phyloP scores from a whole-genome alignment of 1,140 invertebrate genomes.

The Magallana ariakensis region DNA sequence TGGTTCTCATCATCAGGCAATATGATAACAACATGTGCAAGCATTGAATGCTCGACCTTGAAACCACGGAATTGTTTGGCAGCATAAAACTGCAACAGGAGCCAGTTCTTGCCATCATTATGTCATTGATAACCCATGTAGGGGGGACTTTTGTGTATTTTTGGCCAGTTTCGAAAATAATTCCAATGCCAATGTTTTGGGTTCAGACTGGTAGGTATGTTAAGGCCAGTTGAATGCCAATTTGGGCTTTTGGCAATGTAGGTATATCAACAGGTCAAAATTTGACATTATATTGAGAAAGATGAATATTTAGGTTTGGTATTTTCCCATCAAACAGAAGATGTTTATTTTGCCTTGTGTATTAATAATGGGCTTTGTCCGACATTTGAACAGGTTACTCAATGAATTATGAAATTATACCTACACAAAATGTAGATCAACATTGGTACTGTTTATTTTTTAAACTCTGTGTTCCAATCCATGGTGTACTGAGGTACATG shows the following conservation, averaged over 20 bases:
- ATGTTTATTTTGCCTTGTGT: not conserved
- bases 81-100: not conserved
- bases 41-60: slow-evolving; percentile 8
- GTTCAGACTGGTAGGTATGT: too few species aligned
- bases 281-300: not conserved
- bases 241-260: not conserved
- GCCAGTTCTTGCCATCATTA: not conserved
- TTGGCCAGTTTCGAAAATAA: not conserved
- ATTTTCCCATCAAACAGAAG: not conserved
- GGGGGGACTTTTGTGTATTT: not conserved
- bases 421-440: not conserved
- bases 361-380: not conserved
- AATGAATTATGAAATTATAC: not conserved
- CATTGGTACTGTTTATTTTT: too few species aligned
- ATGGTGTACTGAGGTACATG: too few species aligned
- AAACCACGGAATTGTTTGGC: not conserved
- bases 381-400: not conserved
- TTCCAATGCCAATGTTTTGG: too few species aligned
- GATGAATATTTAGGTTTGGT: not conserved
- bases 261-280: not conserved
- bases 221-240: not conserved
- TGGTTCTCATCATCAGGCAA: too few species aligned
- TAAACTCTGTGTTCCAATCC: too few species aligned
- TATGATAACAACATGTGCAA: too few species aligned
- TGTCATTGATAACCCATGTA: not conserved